These are phyloP conservation scores for Latrodectus hesperus DNA, from an alignment of 2,888 invertebrate genomes.

Conservation along the genomic window DNA sequence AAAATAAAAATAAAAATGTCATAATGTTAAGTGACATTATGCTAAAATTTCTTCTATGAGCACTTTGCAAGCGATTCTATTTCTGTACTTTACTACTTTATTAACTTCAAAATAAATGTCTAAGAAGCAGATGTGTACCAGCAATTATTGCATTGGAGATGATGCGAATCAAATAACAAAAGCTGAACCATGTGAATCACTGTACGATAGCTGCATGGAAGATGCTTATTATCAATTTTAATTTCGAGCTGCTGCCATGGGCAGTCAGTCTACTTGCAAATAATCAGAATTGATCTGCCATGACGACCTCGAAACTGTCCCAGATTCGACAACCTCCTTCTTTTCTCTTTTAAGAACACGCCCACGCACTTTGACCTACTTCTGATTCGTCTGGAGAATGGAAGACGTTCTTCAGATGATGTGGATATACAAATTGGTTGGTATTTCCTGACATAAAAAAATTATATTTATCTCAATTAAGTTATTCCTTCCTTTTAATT, in stretches of 20 bases:
- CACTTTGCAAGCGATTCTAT: background rate
- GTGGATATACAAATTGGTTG: background rate
- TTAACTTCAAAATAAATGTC: background rate
- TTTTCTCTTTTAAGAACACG: constrained; percentile 21
- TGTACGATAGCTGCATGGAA: background rate
- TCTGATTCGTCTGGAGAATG: constrained; percentile 1
- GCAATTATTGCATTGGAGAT: background rate
- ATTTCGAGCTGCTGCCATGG: background rate
- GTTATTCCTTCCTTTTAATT: too few relatives aligned
- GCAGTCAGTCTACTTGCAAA: constrained; percentile 19
- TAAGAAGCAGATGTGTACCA: background rate
- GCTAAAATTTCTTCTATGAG: background rate
- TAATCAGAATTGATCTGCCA: constrained; percentile 48
- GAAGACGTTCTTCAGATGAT: background rate
- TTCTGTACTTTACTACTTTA: background rate
- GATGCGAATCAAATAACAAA: constrained; percentile 23
- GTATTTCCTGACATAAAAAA: too few relatives aligned
- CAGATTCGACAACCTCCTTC: constrained; percentile 56
- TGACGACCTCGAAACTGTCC: constrained; percentile 59
- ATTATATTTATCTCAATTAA: too few relatives aligned
- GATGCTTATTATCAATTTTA: background rate
- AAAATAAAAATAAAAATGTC: too few relatives aligned
- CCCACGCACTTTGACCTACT: constrained; percentile 56
- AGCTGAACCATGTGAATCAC: background rate
- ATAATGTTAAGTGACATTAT: background rate